Percentiles rank a stretch among this genome's conserved stretches.
phyloP scores from a whole-genome alignment of 2,113 vertebrate genomes.

The Hystrix brachyura region DNA sequence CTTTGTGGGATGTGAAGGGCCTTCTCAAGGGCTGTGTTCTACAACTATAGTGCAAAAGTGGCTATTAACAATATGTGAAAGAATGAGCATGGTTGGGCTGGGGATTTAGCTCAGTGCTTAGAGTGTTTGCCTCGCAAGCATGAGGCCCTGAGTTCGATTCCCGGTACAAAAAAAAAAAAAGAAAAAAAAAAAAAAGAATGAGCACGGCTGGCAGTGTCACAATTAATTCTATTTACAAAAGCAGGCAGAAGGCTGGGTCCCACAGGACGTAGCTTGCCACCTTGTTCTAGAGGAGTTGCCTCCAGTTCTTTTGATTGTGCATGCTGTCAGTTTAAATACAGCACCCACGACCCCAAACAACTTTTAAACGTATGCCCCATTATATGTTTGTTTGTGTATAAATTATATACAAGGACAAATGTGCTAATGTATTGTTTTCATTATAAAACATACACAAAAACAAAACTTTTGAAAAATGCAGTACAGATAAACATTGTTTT shows the following conservation, averaged over 20 bases:
- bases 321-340: not conserved
- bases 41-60: not conserved
- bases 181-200: not conserved
- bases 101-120: no score
- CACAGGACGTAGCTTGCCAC: not conserved
- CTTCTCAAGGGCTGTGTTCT: not conserved
- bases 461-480: not conserved
- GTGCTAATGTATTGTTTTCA: not conserved
- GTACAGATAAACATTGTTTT: not conserved
- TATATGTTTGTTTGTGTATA: not conserved
- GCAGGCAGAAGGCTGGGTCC: not conserved
- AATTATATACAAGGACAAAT: not conserved
- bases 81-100: not conserved
- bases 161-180: no score
- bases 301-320: not conserved
- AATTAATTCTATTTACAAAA: constrained; percentile 33
- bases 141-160: no score
- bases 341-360: not conserved
- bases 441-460: not conserved
- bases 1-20: not conserved
- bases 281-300: not conserved
- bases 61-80: not conserved
- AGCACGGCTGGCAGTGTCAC: not conserved
- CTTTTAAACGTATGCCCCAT: not conserved
- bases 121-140: no score